Conservation (phyloP, 2,113 vertebrate species). For the Notothenia coriiceps region DNA sequence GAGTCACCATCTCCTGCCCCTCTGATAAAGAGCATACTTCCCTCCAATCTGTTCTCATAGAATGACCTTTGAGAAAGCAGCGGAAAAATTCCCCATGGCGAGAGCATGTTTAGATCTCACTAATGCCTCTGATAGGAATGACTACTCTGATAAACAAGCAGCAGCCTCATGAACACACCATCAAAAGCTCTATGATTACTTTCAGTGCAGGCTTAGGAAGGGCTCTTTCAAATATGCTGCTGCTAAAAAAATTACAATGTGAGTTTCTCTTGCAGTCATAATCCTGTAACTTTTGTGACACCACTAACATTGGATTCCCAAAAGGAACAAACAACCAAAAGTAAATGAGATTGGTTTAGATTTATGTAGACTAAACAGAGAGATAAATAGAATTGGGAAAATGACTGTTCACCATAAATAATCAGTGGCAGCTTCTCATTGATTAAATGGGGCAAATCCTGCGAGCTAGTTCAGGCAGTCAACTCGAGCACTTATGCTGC, state of each 20-base stretch:
- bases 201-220: neutral
- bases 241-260: neutral
- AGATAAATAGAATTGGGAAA: constrained; percentile 1
- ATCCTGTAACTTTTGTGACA: neutral
- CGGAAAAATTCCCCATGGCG: constrained; percentile 64
- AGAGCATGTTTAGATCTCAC: constrained; percentile 61
- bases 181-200: constrained; percentile 12
- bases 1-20: constrained; percentile 67
- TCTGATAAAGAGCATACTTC: constrained; percentile 75
- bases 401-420: constrained; percentile 15
- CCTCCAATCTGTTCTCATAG: constrained; percentile 72
- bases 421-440: constrained; percentile 23
- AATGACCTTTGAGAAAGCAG: constrained; percentile 69
- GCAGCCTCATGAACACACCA: constrained; percentile 31
- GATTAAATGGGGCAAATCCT: too few relatives aligned
- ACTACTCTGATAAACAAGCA: constrained; percentile 60
- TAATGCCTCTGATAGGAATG: constrained; percentile 55
- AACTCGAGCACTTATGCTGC: too few relatives aligned
- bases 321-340: neutral
- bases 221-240: neutral
- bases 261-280: neutral
- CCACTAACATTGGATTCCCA: constrained; percentile 4
- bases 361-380: constrained; percentile 8
- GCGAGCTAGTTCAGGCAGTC: too few relatives aligned
- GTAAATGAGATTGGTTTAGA: neutral